phyloP scores from a whole-genome alignment of 2,113 vertebrate species.

The Mormoops blainvillei region DNA sequence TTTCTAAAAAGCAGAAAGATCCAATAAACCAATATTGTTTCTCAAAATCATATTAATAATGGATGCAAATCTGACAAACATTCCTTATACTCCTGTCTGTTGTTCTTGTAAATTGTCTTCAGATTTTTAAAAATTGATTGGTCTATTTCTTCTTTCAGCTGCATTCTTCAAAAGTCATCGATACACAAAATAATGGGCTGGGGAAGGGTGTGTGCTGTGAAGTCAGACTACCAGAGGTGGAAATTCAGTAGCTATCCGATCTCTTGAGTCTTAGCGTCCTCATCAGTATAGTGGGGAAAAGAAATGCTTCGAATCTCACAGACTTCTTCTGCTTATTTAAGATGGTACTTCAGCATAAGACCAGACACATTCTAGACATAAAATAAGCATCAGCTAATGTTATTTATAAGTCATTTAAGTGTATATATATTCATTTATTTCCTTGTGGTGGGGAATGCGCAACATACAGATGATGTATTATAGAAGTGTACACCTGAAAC shows the following conservation, averaged over 20 bases:
- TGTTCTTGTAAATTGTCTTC: slow-evolving; percentile 31
- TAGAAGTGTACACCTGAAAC: background rate
- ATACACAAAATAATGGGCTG: background rate
- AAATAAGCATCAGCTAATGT: background rate
- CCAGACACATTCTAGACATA: background rate
- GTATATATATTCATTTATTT: background rate
- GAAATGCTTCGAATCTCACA: background rate
- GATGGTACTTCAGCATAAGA: background rate
- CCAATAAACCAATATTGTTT: background rate
- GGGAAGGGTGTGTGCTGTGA: background rate
- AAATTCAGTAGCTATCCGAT: background rate
- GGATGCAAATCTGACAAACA: slow-evolving; percentile 40
- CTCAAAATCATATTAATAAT: slow-evolving; percentile 52
- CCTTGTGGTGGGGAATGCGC: background rate
- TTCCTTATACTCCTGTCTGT: background rate
- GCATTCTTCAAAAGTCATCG: slow-evolving; percentile 17
- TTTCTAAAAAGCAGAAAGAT: background rate
- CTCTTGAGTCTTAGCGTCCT: background rate
- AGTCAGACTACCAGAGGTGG: background rate
- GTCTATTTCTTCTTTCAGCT: background rate
- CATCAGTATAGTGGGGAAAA: background rate
- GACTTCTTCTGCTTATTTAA: background rate
- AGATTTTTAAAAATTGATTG: background rate
- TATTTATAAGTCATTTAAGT: slow-evolving; percentile 16
- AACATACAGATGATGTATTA: background rate